A percentile compares a stretch with the other conserved stretches of the same genome.
Evolutionary conservation across 2,888 invertebrate species (phyloP).

Genomic region (Nineta flava): DNA sequence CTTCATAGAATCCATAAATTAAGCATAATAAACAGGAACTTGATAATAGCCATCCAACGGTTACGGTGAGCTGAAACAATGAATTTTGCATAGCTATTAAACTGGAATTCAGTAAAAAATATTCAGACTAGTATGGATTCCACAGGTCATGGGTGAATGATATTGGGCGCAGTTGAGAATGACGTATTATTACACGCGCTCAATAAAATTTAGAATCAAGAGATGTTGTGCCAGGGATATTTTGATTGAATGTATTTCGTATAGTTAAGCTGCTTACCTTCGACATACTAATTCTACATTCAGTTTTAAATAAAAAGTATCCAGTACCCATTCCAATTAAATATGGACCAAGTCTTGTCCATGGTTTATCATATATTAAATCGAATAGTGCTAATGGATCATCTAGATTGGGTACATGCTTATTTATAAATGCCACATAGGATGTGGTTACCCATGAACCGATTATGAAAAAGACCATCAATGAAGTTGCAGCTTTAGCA

Average conservation of each 20-base stretch:
- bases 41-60: constrained; percentile 54
- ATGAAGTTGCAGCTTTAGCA: constrained; percentile 55
- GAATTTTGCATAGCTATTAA: not conserved
- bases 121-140: too few species aligned
- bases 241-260: too few species aligned
- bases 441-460: constrained; percentile 69
- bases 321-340: constrained; percentile 72
- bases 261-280: too few species aligned
- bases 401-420: constrained; percentile 61
- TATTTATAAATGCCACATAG: constrained; percentile 60
- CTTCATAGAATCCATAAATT: constrained; percentile 62
- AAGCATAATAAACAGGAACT: constrained; percentile 50
- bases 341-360: constrained; percentile 74
- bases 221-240: too few species aligned
- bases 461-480: constrained; percentile 47
- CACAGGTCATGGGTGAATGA: too few species aligned
- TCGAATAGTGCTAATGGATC: constrained; percentile 75
- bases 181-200: too few species aligned
- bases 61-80: constrained; percentile 39
- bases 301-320: constrained; percentile 68
- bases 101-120: too few species aligned
- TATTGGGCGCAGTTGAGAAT: too few species aligned
- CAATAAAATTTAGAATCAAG: too few species aligned
- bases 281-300: constrained; percentile 58
- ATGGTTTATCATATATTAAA: constrained; percentile 80